Evolutionary conservation across 1,140 invertebrate genomes (phyloP), one percentile per base, ranked within the genome.

Genomic region (Piezodorus guildinii): DNA sequence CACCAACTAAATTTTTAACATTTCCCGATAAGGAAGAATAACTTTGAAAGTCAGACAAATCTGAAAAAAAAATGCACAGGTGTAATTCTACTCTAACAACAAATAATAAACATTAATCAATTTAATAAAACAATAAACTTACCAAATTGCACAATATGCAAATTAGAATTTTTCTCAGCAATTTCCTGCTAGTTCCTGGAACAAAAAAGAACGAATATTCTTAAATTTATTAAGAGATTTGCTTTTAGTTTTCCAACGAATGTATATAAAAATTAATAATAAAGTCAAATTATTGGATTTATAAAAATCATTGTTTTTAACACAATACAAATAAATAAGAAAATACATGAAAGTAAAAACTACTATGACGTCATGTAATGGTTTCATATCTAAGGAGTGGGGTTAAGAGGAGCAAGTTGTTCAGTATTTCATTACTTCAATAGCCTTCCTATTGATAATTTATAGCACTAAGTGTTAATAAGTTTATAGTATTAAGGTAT

Each of bases 1-100:
- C 77, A 56, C 83, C 80, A 1, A 89, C 79, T 45, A 83, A 75
- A 65, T 79, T 68, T 5, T 71, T 67, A 0, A 91, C 80, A 67
- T 80, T 68, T 16, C 80, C 72, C 0, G 81, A 74, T 12, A 90
- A 70, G 34, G 76, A 75, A 0, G 78, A 75, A 67, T 84, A 85
- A 19, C 73, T 76, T n/a, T 81, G 74, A 19, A 80, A 79, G 63
- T 90, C 76, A 25, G 70, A 79, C 17, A 90, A 74, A 78, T 91
- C 88, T 90, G 72, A 23, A 77, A 78, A 71, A 44, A 70, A 15
- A 60, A 39, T 49, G 52, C 15, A 64, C 3, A 60, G 46, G 17
- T 49, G 17, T n/a, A 49, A n/a, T 17, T 17, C 19, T 4, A n/a
- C 9, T 46, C 3, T 3, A 30, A 39, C 12, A 8, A 39, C 6